A percentile compares a stretch with the other conserved stretches of the same genome.
phyloP scores from a whole-genome alignment of 2,113 vertebrate genomes.

The Phoxinus phoxinus region DNA sequence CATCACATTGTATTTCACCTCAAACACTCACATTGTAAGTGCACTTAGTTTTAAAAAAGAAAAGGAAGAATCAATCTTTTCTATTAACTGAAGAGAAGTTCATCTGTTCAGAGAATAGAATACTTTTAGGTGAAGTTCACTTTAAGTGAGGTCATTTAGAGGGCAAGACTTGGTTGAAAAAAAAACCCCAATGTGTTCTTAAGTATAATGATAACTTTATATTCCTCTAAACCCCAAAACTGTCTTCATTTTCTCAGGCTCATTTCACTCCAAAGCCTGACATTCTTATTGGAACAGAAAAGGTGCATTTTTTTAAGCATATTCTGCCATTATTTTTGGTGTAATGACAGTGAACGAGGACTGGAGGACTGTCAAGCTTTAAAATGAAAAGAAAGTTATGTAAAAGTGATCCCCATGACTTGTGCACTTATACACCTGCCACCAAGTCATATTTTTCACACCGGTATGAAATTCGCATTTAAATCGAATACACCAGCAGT shows the following conservation, averaged over 20 bases:
- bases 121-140: background rate
- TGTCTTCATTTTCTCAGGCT: background rate
- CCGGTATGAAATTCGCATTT: no score
- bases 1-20: no score
- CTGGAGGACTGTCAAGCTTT: no score
- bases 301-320: no score
- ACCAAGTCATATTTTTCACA: no score
- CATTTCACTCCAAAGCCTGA: background rate
- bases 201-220: background rate
- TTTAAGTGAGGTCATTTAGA: background rate
- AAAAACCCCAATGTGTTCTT: background rate
- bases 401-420: no score
- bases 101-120: background rate
- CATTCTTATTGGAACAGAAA: no score
- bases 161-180: background rate
- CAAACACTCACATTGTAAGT: no score
- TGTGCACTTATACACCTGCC: no score
- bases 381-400: no score
- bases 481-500: no score
- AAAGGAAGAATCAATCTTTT: background rate
- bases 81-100: background rate
- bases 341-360: background rate
- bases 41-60: no score
- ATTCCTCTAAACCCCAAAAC: background rate
- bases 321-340: background rate